phyloP scores from a whole-genome alignment of 2,113 vertebrate species.

The Neolamprologus fasciatus region DNA sequence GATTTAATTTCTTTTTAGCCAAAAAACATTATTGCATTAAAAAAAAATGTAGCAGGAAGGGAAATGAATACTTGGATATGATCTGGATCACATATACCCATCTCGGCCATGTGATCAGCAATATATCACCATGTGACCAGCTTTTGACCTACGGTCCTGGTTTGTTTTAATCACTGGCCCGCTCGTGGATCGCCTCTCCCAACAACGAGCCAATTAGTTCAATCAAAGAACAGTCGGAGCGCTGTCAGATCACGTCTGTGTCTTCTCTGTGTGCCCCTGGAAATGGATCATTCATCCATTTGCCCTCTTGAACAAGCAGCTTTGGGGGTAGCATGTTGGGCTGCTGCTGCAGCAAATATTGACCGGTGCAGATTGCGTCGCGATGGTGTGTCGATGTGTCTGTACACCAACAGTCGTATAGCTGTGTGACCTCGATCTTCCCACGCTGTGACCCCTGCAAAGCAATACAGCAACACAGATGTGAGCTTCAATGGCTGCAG shows the following conservation, averaged over 20 bases:
- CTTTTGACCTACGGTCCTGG: not conserved
- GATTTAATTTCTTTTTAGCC: not conserved
- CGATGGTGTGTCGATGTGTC: slow-evolving; percentile 1
- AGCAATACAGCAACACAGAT: not conserved
- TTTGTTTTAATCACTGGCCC: slow-evolving; percentile 26
- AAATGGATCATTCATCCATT: not conserved
- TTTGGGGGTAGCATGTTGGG: not conserved
- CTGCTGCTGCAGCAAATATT: not conserved
- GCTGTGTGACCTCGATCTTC: slow-evolving; percentile 19
- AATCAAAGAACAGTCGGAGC: not conserved
- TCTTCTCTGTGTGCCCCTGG: slow-evolving; percentile 1
- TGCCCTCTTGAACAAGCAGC: not conserved
- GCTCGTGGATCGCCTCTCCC: slow-evolving; percentile 8
- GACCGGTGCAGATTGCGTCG: slow-evolving; percentile 15
- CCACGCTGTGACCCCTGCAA: slow-evolving; percentile 12
- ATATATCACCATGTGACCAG: not conserved
- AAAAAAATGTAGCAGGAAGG: not conserved
- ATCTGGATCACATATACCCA: not conserved
- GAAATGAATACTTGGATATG: not conserved
- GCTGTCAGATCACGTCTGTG: not conserved
- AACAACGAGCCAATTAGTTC: slow-evolving; percentile 32
- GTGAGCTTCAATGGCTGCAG: not conserved
- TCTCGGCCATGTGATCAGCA: not conserved
- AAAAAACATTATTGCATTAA: not conserved
- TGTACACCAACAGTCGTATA: not conserved